phyloP scores from a whole-genome alignment of 2,797 vertebrate genomes.

The Fistularia commersonii region DNA sequence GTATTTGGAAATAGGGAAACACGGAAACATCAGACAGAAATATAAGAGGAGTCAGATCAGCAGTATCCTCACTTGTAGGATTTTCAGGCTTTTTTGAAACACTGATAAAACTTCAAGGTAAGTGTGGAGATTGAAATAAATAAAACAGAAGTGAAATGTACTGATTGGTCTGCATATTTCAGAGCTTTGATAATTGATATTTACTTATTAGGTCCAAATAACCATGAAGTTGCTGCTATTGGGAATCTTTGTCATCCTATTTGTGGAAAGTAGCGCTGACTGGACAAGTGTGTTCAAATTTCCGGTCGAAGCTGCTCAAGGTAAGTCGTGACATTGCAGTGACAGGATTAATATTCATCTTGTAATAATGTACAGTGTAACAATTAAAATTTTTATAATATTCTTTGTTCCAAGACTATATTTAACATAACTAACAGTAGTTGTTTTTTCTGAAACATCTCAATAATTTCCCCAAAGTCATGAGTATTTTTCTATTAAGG shows the following conservation, averaged over 20 bases:
- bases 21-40: background rate
- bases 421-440: no score
- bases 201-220: constrained; percentile 9
- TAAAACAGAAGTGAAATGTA: background rate
- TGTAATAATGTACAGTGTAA: no score
- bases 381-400: background rate
- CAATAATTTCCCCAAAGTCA: background rate
- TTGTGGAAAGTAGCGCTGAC: constrained; percentile 21
- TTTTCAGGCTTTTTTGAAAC: background rate
- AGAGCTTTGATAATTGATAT: background rate
- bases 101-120: constrained; percentile 5
- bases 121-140: background rate
- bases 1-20: no score
- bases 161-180: background rate
- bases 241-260: constrained; percentile 22
- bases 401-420: background rate
- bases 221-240: constrained; percentile 36
- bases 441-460: background rate
- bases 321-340: constrained; percentile 6
- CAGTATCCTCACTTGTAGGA: background rate
- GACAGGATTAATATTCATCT: background rate
- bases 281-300: constrained; percentile 10
- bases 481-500: constrained; percentile 17
- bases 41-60: constrained; percentile 4
- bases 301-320: constrained; percentile 1